Evolutionary conservation across 2,888 invertebrate genomes (phyloP), one percentile per base, ranked within the genome.

Genomic region (Argyresthia goedartella): DNA sequence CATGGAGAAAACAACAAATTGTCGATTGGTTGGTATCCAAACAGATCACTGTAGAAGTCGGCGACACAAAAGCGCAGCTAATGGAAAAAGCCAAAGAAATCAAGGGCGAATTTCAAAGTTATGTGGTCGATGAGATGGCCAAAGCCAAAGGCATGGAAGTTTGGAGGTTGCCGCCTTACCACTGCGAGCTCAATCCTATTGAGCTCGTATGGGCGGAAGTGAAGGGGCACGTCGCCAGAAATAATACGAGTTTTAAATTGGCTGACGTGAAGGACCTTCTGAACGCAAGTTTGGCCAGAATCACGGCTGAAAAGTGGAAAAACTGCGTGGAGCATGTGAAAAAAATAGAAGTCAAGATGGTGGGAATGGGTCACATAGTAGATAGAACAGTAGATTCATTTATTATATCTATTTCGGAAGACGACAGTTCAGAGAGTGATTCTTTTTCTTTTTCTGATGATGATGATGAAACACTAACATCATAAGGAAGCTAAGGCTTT

Each of bases 1-100:
- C 35, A 25, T 56, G 56, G 54, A 49, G 55, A 36, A 57, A 57
- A 43, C 52, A n/a, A 9, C 46, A 48, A 0, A 55, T 57, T 46
- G 49, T 52, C 42, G 43, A 36, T 0, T 54, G 54, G 54, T 42
- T 54, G 13, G 34, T 9, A 8, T n/a, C 44, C 39, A 54, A 54
- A 51, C 25, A 53, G 9, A 52, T 54, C 0, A 1, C n/a, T 1
- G 53, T 16, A 15, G 14, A 39, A 8, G 42, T 15, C 39, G 54
- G 33, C 33, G 35, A 48, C 10, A 49, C 52, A 14, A 54, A 54
- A 52, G 53, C 53, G 9, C 13, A 53, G 25, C 34, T 55, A 9
- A 14, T 52, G 8, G 11, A 36, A 33, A 43, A 14, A 10, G 1
- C 43, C 1, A 35, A 47, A 0, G 8, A 25, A 43, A 9, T 25